phyloP scores from a whole-genome alignment of 1,140 invertebrate genomes.

The Dolichoris vasculosae region DNA sequence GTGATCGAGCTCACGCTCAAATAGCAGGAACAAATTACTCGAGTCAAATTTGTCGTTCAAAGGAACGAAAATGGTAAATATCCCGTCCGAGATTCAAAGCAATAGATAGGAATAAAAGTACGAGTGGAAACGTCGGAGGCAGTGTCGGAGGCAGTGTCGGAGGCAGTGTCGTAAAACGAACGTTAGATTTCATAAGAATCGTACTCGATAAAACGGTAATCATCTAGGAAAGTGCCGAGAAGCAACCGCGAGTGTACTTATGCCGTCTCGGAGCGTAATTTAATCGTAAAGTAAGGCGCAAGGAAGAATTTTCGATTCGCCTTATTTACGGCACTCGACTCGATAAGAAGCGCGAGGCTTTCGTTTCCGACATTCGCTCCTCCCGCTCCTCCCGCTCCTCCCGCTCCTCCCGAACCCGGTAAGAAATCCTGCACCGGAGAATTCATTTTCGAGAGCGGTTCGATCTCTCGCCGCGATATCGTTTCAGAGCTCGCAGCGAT shows the following conservation, averaged over 20 bases:
- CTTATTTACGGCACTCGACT: background rate
- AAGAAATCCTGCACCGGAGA: background rate
- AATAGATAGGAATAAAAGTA: no score
- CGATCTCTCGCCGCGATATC: background rate
- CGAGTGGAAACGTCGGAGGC: no score
- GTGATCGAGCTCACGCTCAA: no score
- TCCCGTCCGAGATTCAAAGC: no score
- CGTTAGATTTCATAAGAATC: background rate
- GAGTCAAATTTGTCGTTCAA: no score
- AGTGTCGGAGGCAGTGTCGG: no score
- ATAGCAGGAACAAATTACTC: no score
- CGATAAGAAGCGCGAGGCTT: background rate
- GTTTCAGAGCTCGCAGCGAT: background rate
- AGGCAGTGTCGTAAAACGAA: no score
- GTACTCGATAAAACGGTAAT: background rate
- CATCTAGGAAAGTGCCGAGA: background rate
- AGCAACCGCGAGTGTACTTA: background rate
- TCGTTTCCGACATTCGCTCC: background rate
- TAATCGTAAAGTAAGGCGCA: background rate
- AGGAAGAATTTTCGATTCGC: slow-evolving; percentile 8
- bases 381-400: no score
- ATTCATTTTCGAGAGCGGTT: background rate
- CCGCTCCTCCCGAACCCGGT: background rate
- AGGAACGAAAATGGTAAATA: no score
- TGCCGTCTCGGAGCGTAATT: background rate